Evolutionary conservation across 2,113 vertebrate genomes (phyloP).

Genomic region (Macroglossus sobrinus): DNA sequence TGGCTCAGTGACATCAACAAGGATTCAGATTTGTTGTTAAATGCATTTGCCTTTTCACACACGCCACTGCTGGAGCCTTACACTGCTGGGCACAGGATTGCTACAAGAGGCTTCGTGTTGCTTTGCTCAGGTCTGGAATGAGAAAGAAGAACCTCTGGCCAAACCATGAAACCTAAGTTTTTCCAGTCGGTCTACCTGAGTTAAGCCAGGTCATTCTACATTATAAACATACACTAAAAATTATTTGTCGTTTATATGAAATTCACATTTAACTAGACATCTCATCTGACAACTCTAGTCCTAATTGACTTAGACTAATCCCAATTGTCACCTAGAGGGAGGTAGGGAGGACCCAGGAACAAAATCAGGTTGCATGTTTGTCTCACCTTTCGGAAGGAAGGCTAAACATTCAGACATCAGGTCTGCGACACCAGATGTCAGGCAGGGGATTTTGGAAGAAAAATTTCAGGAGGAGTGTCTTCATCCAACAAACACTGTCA

Average conservation of each 20-base stretch:
- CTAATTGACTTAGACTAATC: not conserved
- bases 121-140: not conserved
- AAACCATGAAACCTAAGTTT: not conserved
- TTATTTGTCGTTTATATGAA: not conserved
- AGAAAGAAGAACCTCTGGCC: not conserved
- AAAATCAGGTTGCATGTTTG: not conserved
- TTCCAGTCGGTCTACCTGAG: not conserved
- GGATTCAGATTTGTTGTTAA: not conserved
- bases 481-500: not conserved
- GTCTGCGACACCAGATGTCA: no score
- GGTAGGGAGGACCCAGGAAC: not conserved
- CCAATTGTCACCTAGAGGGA: not conserved
- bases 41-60: not conserved
- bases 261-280: not conserved
- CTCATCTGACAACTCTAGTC: not conserved
- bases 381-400: not conserved
- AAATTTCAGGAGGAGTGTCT: not conserved
- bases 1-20: not conserved
- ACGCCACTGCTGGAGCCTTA: not conserved
- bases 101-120: accelerated
- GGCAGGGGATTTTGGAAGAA: not conserved
- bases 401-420: not conserved
- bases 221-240: not conserved
- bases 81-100: no score
- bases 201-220: not conserved